Conservation (phyloP, 2,113 vertebrate genomes). For the Corythornis madagascariensis region DNA sequence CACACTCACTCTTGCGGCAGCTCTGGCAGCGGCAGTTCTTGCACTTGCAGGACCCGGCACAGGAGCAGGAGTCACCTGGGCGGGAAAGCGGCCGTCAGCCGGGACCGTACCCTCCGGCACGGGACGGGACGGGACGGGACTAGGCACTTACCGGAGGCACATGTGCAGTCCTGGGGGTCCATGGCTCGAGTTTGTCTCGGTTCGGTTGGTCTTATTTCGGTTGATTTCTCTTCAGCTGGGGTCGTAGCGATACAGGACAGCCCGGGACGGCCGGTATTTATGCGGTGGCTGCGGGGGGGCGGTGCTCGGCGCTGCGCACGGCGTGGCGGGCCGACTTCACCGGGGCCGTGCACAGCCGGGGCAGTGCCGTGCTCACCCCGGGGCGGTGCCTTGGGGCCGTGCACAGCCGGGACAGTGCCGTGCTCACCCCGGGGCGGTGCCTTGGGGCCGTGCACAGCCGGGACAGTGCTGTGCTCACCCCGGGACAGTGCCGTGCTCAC, state of each 20-base stretch:
- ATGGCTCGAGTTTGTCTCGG: neutral
- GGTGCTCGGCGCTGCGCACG: constrained; percentile 37
- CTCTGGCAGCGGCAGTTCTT: constrained; percentile 82
- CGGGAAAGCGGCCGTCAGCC: neutral
- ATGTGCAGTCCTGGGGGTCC: constrained; percentile 62
- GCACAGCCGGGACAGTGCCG: neutral
- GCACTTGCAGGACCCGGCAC: constrained; percentile 80
- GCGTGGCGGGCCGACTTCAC: neutral
- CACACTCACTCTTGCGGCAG: constrained; percentile 77
- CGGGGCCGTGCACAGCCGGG: neutral
- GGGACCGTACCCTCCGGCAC: neutral
- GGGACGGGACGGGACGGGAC: neutral
- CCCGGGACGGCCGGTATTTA: neutral
- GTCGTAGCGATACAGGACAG: rapidly evolving
- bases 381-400: neutral
- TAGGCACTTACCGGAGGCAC: constrained; percentile 26
- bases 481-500: too few relatives aligned
- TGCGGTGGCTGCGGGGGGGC: neutral
- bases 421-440: neutral
- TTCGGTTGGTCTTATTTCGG: rapidly evolving
- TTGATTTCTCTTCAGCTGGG: too few relatives aligned
- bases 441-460: neutral
- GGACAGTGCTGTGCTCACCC: neutral
- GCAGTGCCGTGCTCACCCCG: neutral
- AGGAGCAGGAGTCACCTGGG: constrained; percentile 83